Evolutionary conservation across 1,140 invertebrate species (phyloP), one percentile per base, ranked within the genome.

Genomic region (Copidosoma floridanum): DNA sequence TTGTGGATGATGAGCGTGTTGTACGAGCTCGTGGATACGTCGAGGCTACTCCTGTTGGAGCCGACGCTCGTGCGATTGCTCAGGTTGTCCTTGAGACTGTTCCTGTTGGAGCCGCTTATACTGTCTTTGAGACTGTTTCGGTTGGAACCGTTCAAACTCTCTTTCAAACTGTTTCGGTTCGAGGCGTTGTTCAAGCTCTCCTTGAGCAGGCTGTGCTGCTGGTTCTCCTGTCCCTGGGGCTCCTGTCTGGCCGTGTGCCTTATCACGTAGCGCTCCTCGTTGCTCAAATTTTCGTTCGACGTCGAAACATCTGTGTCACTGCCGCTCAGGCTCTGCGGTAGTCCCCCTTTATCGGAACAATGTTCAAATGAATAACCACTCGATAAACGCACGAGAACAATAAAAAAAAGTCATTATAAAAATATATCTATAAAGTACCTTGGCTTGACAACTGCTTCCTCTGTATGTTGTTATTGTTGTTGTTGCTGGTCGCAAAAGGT

Each of bases 241-340:
- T 97, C 93, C 72, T 95, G 93, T 32, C 93, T 81, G 16, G 90
- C 86, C 14, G 88, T 93, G 64, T 92, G 90, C 61, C 86, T 81
- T 59, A 94, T 88, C 16, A 92, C 89, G 82, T 90, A 91, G 63
- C 89, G 83, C 73, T 94, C 90, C 78, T 93, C 91, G 71, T 89
- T 85, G 32, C 91, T 93, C 60, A 95, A 80, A 78, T 94, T 95
- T 78, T 95, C 93, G 63, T 89, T 93, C 7, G 92, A 94, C 27
- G 92, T 93, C 32, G 91, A 94, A 46, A 94, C 87, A 83, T 95
- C 92, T 21, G 92, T 94, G 77, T 95, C 92, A 81, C 91, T 94
- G 20, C 92, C 92, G 71, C 89, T 91, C 64, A 89, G 79, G 74
- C 88, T 90, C 78, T 88, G 87, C 41, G 85, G 85, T 73, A 89